These are phyloP conservation scores for Ovis canadensis DNA, from an alignment of 2,113 vertebrate genomes.

Conservation along the genomic window DNA sequence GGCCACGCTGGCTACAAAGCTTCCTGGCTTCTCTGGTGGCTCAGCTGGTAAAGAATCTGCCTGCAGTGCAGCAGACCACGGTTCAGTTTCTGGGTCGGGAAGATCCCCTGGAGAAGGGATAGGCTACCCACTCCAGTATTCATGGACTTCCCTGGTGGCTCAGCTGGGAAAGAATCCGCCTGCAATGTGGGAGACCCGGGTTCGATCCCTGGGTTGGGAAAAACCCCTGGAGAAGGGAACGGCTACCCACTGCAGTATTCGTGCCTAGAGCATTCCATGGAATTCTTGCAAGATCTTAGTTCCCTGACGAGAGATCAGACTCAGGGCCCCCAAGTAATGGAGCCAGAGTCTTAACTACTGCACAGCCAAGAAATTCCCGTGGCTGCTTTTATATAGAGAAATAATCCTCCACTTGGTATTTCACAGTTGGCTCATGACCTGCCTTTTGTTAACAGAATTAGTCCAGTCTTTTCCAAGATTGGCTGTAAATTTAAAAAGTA, in stretches of 20 bases:
- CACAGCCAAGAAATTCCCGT: not conserved
- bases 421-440: not conserved
- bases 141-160: no score
- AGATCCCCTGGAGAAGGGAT: no score
- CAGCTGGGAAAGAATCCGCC: no score
- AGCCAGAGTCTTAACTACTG: not conserved
- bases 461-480: not conserved
- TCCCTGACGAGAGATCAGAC: not conserved
- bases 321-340: not conserved
- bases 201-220: no score
- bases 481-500: not conserved
- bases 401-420: not conserved
- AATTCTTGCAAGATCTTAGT: not conserved
- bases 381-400: not conserved
- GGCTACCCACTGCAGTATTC: not conserved
- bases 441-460: not conserved
- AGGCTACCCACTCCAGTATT: no score
- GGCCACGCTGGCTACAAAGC: no score
- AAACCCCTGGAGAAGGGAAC: not conserved
- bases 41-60: no score
- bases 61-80: no score
- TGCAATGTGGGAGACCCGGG: fast-evolving
- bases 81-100: no score
- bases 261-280: not conserved
- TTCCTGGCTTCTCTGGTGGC: no score